Evolutionary conservation across 2,888 invertebrate genomes (phyloP), one percentile per base, ranked within the genome.

Genomic region (Drosophila pegasa): DNA sequence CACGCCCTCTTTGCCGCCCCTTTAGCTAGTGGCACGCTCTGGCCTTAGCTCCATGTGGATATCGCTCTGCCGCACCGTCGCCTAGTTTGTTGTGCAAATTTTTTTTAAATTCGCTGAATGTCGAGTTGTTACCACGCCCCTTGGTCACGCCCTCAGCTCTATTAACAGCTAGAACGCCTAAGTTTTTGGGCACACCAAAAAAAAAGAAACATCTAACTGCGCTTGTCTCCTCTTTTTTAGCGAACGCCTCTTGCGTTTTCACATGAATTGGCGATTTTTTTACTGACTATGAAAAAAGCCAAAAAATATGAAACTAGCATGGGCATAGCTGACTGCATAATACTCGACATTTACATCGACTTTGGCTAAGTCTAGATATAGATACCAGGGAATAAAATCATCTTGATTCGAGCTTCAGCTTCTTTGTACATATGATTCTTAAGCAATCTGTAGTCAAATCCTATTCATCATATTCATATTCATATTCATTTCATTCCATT

Each of bases 201-300:
- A 71, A 68, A 72, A 68, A 70, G 9, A 35, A 25, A 25, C 9
- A 45, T 1, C 27, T 16, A 45, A 45, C 16, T 45, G 16, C 43
- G 25, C 27, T 45, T 27, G 43, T 78, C 69, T 61, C 69, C 40
- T 35, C 12, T 40, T 31, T 37, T 60, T 38, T 20, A 4, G 10
- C 6, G 25, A 56, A 45, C 29, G 51, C 31, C 58, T 64, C 41
- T 59, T 66, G 73, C 58, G 73, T 75, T 81, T 87, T 71, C 62
- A 74, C 74, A 74, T 83, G 77, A 85, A 83, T 87, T 83, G 83
- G 67, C 88, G 60, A 87, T 71, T 79, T 79, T 67, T 57, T 43
- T 16, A 56, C 27, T 22, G 25, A 51, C 61, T 33, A 37, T n/a
- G 33, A 61, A 55, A 62, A 67, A 47, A 18, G 2, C 3, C n/a